Evolutionary conservation across 2,888 invertebrate genomes (phyloP).

Genomic region (Pammene aurita): DNA sequence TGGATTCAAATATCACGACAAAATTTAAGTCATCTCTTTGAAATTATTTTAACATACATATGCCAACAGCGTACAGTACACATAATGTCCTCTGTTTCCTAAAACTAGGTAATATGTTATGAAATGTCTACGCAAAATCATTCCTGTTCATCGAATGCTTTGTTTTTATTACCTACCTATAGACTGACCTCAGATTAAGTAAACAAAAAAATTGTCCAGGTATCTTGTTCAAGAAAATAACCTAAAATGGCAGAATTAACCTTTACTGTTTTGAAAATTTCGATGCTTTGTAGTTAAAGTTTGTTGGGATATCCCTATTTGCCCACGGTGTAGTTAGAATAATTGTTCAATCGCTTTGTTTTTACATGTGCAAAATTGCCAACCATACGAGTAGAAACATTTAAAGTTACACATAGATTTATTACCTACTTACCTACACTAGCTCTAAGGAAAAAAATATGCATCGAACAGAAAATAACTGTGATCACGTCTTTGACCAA

Average conservation of each 20-base stretch:
- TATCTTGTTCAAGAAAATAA: too few species aligned
- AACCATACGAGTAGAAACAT: background rate
- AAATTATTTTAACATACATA: too few species aligned
- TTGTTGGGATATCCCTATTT: background rate
- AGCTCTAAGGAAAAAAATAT: constrained; percentile 4
- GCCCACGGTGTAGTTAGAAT: constrained; percentile 2
- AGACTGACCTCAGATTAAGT: too few species aligned
- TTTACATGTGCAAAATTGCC: background rate
- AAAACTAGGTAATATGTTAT: too few species aligned
- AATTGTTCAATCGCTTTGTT: background rate
- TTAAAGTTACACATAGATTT: background rate
- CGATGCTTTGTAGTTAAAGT: background rate
- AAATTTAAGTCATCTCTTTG: background rate
- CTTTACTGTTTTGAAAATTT: too few species aligned
- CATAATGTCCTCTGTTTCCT: too few species aligned
- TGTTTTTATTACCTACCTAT: too few species aligned
- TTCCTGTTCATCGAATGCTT: too few species aligned
- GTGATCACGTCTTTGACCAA: constrained; percentile 45
- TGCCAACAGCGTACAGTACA: too few species aligned
- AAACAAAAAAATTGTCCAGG: too few species aligned
- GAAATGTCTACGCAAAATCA: too few species aligned
- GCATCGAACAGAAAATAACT: constrained; percentile 7
- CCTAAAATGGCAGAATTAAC: too few species aligned
- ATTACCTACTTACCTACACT: constrained; percentile 10
- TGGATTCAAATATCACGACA: background rate